These are phyloP conservation scores for Clarias macrocephalus DNA, from an alignment of 2,113 vertebrate species.

Conservation along the genomic window DNA sequence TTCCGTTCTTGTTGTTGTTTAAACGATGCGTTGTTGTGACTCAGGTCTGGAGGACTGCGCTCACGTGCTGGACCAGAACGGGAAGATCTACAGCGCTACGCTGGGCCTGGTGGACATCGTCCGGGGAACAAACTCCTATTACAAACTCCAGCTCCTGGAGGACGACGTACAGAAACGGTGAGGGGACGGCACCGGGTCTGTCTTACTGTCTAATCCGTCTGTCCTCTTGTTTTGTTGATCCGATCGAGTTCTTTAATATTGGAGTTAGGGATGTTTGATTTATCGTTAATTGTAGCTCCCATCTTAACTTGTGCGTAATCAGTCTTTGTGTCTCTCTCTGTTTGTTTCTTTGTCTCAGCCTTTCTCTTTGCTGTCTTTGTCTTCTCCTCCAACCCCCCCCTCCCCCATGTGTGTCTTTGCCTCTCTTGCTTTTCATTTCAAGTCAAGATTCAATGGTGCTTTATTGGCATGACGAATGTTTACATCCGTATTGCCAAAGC, in stretches of 20 bases:
- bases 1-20: not conserved
- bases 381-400: no score
- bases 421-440: no score
- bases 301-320: no score
- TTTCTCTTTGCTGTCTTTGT: no score
- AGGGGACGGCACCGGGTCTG: constrained; percentile 17
- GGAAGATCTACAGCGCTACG: constrained; percentile 95
- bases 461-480: no score
- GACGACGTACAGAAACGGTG: constrained; percentile 91
- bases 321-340: no score
- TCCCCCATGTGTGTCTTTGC: no score
- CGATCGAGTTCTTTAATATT: not conserved
- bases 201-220: not conserved
- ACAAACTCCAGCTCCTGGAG: constrained; percentile 94
- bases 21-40: not conserved
- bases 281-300: no score
- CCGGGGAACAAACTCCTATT: constrained; percentile 96
- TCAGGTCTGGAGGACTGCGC: constrained; percentile 91
- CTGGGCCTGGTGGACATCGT: constrained; percentile 93
- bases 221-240: not conserved
- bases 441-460: no score
- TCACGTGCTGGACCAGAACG: constrained; percentile 91
- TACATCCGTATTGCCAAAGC: no score
- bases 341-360: no score
- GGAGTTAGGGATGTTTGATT: not conserved